These are phyloP conservation scores for Himalopsyche japonica DNA, from an alignment of 2,888 invertebrate species.

Conservation along the genomic window DNA sequence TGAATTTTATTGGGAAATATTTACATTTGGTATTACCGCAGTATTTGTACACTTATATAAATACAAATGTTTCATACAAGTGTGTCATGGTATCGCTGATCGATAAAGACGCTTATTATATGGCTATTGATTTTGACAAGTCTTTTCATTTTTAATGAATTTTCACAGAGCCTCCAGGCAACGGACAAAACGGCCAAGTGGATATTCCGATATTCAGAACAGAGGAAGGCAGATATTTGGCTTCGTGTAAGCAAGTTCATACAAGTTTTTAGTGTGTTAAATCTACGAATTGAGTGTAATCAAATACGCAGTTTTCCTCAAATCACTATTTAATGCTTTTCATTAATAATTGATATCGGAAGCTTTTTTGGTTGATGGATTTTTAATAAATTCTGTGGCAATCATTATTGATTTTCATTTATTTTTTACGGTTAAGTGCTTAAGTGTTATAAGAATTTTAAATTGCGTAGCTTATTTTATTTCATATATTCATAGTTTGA, in stretches of 20 bases:
- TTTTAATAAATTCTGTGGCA: too few species aligned
- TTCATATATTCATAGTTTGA: too few species aligned
- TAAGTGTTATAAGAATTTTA: too few species aligned
- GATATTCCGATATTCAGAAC: conserved; percentile 83
- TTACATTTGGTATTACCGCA: not conserved
- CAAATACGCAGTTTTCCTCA: too few species aligned
- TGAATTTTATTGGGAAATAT: too few species aligned
- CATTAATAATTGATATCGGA: too few species aligned
- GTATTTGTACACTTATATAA: not conserved
- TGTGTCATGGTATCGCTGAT: conserved; percentile 5
- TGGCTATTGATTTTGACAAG: conserved; percentile 10
- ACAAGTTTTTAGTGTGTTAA: not conserved
- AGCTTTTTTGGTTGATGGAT: too few species aligned
- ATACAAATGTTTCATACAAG: not conserved
- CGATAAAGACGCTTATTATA: conserved; percentile 8
- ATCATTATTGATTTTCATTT: too few species aligned
- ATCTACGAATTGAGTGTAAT: too few species aligned
- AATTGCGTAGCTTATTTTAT: too few species aligned
- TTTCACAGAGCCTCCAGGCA: conserved; percentile 42
- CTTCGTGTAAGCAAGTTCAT: conserved; percentile 70
- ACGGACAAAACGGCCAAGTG: conserved; percentile 57
- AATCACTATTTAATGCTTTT: too few species aligned
- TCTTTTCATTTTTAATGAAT: conserved; percentile 33
- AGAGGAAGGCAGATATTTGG: conserved; percentile 87
- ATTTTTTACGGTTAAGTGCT: too few species aligned